A percentile compares a stretch with the other conserved stretches of the same genome.
Evolutionary conservation across 2,113 vertebrate genomes (phyloP).

Genomic region (Numenius arquata): DNA sequence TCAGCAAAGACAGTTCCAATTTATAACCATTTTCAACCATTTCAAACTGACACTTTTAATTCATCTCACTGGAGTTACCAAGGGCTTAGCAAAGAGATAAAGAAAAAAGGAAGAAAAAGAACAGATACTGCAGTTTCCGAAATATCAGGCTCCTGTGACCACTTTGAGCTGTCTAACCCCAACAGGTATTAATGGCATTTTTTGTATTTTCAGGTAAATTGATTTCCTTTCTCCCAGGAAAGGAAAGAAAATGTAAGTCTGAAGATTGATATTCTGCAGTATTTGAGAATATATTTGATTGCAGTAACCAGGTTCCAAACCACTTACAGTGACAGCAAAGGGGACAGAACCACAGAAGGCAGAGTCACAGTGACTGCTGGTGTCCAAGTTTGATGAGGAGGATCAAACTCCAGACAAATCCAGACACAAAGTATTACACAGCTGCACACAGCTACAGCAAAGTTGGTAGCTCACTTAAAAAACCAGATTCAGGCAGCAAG

Average conservation of each 20-base stretch:
- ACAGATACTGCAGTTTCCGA: neutral
- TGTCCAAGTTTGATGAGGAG: neutral
- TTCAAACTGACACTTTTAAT: constrained; percentile 57
- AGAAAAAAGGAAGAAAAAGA: neutral
- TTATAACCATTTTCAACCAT: constrained; percentile 32
- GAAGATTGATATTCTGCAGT: neutral
- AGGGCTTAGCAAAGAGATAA: neutral
- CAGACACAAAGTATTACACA: neutral
- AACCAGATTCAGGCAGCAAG: neutral
- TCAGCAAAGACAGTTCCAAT: constrained; percentile 48
- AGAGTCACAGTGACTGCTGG: neutral
- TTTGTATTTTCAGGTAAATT: neutral
- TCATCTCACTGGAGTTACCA: constrained; percentile 12
- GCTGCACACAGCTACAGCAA: neutral
- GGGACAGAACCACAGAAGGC: accelerated
- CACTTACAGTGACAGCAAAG: neutral
- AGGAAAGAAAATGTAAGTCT: neutral
- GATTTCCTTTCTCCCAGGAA: neutral
- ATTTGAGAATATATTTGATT: neutral
- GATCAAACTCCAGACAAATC: too few species aligned
- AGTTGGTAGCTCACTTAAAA: neutral
- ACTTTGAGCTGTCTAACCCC: neutral
- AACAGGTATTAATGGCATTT: neutral
- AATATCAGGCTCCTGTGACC: neutral
- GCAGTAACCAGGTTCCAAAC: neutral